phyloP scores from a whole-genome alignment of 2,113 vertebrate genomes.

The Megalops atlanticus region DNA sequence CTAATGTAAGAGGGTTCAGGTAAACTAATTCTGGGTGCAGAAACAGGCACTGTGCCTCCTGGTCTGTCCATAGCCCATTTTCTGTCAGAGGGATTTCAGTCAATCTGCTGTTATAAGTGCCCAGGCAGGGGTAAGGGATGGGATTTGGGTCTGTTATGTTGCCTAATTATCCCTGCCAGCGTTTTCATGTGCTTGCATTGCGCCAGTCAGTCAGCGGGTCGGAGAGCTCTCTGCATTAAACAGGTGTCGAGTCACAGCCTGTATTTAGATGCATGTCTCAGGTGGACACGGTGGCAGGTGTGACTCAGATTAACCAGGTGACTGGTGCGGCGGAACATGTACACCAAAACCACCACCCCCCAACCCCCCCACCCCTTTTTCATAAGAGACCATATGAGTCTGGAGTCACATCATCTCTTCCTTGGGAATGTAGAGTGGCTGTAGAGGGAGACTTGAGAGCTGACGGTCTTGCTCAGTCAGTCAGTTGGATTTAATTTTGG shows the following conservation, averaged over 20 bases:
- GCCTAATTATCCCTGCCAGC: not conserved
- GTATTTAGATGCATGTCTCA: not conserved
- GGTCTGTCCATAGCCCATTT: no score
- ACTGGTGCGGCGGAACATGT: not conserved
- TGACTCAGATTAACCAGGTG: not conserved
- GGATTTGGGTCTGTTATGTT: not conserved
- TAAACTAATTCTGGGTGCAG: no score
- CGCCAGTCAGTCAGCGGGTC: no score
- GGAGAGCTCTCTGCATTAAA: not conserved
- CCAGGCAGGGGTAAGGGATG: no score
- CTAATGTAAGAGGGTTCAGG: no score
- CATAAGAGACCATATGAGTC: not conserved
- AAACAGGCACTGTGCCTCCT: no score
- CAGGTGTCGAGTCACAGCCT: not conserved
- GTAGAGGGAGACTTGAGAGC: not conserved
- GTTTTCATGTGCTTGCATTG: not conserved
- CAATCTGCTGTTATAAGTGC: no score
- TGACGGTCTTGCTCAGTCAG: not conserved
- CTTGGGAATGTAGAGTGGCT: not conserved
- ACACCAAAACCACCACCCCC: not conserved
- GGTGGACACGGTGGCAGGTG: not conserved
- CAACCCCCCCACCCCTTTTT: not conserved
- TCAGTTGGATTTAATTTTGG: no score
- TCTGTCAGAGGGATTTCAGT: no score
- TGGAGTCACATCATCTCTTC: not conserved